Conservation (phyloP, 2,113 vertebrate species). For the Neolamprologus sp. region DNA sequence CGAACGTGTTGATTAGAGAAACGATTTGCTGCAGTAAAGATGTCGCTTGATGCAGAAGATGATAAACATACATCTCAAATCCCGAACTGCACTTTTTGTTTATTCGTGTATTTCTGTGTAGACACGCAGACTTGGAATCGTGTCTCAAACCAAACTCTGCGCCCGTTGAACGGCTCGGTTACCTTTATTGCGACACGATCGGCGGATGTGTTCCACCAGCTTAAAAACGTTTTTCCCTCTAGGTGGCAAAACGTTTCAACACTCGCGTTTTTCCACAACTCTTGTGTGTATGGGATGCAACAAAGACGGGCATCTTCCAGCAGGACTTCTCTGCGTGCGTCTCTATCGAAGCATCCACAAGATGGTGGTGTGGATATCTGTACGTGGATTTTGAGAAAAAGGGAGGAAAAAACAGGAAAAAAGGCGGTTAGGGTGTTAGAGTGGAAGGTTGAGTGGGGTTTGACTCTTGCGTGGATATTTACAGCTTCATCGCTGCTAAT, state of each 20-base stretch:
- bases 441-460: not conserved
- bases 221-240: not conserved
- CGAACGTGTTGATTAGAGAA: not conserved
- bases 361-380: conserved; percentile 63
- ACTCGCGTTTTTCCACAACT: not conserved
- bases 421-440: not conserved
- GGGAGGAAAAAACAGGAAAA: not conserved
- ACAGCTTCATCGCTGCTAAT: not conserved
- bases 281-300: not conserved
- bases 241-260: not conserved
- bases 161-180: conserved; percentile 17
- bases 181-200: not conserved
- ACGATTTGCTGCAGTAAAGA: not conserved
- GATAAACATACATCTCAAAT: not conserved
- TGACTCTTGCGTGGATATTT: not conserved
- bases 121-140: not conserved
- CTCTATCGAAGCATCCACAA: conserved; percentile 47
- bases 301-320: not conserved
- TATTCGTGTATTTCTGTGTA: not conserved
- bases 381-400: not conserved
- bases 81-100: not conserved
- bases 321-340: not conserved
- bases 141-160: not conserved
- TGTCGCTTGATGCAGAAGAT: not conserved
- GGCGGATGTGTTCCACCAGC: not conserved